These are phyloP conservation scores for Atrina japonica DNA, from an alignment of 2,888 invertebrate genomes.

Conservation along the genomic window DNA sequence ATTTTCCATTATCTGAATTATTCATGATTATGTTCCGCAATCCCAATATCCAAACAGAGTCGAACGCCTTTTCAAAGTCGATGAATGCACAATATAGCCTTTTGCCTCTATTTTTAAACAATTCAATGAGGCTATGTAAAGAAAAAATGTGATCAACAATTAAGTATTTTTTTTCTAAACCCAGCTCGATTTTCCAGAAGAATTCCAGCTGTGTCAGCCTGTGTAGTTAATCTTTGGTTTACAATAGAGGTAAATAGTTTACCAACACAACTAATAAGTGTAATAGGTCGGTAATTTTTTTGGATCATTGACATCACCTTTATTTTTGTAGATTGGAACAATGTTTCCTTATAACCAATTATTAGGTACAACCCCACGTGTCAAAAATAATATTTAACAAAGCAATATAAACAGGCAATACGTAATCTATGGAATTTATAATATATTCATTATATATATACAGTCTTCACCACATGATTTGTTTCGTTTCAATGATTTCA, in stretches of 20 bases:
- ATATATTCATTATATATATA: no score
- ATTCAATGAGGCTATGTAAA: constrained; percentile 1
- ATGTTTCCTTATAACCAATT: background rate
- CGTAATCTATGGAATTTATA: no score
- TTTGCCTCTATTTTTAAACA: background rate
- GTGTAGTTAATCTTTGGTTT: background rate
- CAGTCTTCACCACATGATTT: no score
- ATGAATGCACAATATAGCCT: background rate
- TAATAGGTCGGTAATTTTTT: background rate
- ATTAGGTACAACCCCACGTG: background rate
- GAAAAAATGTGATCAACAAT: background rate
- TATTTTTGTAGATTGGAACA: no score
- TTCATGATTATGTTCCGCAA: background rate
- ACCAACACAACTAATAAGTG: constrained; percentile 1
- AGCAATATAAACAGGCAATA: no score
- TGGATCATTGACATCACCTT: no score
- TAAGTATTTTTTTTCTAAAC: constrained; percentile 2
- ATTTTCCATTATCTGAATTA: no score
- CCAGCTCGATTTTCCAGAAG: constrained; percentile 1
- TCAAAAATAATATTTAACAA: no score
- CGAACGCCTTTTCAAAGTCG: no score
- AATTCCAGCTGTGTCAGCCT: background rate
- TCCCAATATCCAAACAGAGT: no score
- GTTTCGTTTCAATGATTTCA: no score
- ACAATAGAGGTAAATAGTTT: background rate